Conservation (phyloP, 2,888 invertebrate genomes). For the Clostera curtula region DNA sequence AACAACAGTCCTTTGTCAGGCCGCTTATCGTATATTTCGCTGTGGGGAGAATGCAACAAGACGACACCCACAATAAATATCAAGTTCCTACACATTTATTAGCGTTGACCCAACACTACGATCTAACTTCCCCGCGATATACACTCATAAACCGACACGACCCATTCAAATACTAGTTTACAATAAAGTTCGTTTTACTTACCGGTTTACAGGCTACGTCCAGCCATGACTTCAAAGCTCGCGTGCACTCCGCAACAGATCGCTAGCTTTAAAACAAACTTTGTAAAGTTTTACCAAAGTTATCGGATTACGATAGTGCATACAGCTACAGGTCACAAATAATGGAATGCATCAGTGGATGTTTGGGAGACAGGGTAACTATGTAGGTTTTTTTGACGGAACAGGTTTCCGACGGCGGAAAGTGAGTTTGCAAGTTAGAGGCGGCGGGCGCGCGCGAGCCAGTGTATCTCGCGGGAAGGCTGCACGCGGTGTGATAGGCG, state of each 20-base stretch:
- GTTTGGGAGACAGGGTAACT: conserved; percentile 33
- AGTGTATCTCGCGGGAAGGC: conserved; percentile 45
- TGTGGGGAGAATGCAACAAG: conserved; percentile 18
- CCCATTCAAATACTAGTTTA: conserved; percentile 35
- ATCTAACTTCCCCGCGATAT: conserved; percentile 10
- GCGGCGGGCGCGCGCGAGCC: conserved; percentile 33
- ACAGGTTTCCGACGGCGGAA: conserved; percentile 54
- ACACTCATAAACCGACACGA: conserved; percentile 1
- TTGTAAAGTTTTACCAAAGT: conserved; percentile 51
- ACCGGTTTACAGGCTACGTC: conserved; percentile 64
- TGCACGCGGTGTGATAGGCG: conserved; percentile 48
- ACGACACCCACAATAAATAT: conserved; percentile 14
- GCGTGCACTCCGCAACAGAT: conserved; percentile 38
- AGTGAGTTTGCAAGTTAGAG: conserved; percentile 56
- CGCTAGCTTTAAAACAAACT: conserved; percentile 51
- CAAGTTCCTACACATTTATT: conserved; percentile 19
- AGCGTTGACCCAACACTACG: conserved; percentile 13
- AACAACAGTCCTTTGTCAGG: conserved; percentile 30
- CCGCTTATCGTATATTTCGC: conserved; percentile 9
- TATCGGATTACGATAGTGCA: conserved; percentile 33
- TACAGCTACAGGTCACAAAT: conserved; percentile 28
- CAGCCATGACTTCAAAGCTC: conserved; percentile 54
- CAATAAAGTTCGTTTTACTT: conserved; percentile 60
- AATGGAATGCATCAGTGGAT: conserved; percentile 25
- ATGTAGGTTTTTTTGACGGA: conserved; percentile 31